phyloP scores from a whole-genome alignment of 2,888 invertebrate genomes.

The Cephus pygmeus region DNA sequence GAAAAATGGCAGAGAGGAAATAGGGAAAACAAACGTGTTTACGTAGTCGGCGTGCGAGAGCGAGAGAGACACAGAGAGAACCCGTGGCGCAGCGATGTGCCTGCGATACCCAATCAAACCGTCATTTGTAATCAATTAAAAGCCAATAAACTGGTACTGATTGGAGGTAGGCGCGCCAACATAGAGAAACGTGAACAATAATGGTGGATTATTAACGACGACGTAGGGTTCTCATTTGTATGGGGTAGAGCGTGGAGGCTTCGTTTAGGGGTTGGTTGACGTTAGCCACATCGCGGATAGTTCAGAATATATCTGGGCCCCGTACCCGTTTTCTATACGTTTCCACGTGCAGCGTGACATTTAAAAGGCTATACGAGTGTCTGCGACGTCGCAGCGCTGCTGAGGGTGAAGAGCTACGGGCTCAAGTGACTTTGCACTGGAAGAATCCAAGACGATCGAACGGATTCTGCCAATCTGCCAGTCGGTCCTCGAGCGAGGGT shows the following conservation, averaged over 20 bases:
- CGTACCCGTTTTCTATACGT: background rate
- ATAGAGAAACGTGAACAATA: conserved; percentile 58
- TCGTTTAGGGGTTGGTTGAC: background rate
- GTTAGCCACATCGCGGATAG: background rate
- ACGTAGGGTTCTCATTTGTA: conserved; percentile 53
- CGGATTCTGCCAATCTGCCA: background rate
- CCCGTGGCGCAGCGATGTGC: conserved; percentile 2
- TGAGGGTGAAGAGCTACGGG: background rate
- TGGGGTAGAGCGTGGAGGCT: background rate
- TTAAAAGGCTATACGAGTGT: background rate
- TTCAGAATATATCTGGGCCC: background rate
- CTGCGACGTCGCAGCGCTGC: background rate
- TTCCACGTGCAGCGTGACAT: background rate
- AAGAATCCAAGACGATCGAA: background rate
- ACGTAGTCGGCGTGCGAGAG: background rate
- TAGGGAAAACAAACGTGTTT: background rate
- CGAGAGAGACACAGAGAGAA: conserved; percentile 9
- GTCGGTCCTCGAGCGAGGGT: background rate
- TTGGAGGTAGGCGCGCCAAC: conserved; percentile 52
- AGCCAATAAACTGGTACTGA: conserved; percentile 63
- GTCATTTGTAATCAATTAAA: conserved; percentile 66
- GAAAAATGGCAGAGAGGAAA: background rate
- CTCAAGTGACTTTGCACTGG: background rate
- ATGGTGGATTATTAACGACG: conserved; percentile 60
- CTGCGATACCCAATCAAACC: conserved; percentile 53